These are phyloP conservation scores for Habropoda laboriosa DNA, from an alignment of 1,140 invertebrate species.

Conservation along the genomic window DNA sequence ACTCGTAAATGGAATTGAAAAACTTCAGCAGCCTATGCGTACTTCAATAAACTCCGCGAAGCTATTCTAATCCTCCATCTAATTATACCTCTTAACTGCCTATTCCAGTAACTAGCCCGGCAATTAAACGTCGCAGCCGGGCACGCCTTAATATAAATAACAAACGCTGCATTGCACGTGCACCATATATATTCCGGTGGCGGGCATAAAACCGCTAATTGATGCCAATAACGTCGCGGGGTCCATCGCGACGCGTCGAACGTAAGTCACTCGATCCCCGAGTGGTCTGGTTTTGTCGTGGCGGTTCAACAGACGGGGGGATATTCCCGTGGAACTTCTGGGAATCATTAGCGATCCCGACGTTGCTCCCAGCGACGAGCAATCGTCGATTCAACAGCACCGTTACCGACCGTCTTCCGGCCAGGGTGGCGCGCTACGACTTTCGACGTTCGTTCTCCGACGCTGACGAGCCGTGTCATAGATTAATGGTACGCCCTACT, in stretches of 20 bases:
- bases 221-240: constrained; percentile 28
- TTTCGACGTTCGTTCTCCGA: background rate
- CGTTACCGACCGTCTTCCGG: constrained; percentile 33
- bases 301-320: constrained; percentile 8
- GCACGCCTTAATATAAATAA: background rate
- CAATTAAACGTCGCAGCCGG: background rate
- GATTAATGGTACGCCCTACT: constrained; percentile 18
- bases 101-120: background rate
- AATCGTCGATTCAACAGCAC: constrained; percentile 46
- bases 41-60: too few relatives aligned
- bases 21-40: too few relatives aligned
- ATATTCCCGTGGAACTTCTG: constrained; percentile 64
- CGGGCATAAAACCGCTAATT: constrained; percentile 50
- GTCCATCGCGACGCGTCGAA: constrained; percentile 10
- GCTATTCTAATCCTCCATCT: too few relatives aligned
- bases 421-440: background rate
- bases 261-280: constrained; percentile 30
- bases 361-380: constrained; percentile 47
- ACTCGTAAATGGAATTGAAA: too few relatives aligned
- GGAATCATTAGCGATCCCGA: constrained; percentile 60
- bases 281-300: constrained; percentile 13
- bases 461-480: constrained; percentile 35
- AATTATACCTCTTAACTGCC: background rate
- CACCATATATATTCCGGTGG: background rate
- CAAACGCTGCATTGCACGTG: too few relatives aligned